These are phyloP conservation scores for Diplodus sargus DNA, from an alignment of 2,797 vertebrate species.

Conservation along the genomic window DNA sequence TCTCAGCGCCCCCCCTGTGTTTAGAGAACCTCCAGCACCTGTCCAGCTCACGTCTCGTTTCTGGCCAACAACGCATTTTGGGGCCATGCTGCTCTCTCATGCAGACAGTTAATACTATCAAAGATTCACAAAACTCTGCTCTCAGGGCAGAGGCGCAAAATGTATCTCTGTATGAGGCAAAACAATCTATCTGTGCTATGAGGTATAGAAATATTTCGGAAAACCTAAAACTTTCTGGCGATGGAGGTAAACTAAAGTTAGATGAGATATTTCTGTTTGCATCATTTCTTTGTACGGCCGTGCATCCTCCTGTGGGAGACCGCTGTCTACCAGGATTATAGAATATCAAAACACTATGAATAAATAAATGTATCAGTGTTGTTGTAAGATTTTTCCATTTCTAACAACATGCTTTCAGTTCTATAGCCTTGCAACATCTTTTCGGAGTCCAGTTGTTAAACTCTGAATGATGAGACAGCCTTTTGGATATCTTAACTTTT, in stretches of 20 bases:
- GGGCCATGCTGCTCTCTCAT: constrained; percentile 15
- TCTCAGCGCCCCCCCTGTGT: constrained; percentile 45
- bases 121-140: not conserved
- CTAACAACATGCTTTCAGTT: not conserved
- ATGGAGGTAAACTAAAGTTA: constrained; percentile 34
- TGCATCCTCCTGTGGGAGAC: constrained; percentile 9
- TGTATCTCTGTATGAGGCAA: constrained; percentile 8
- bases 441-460: not conserved
- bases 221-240: not conserved
- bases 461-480: not conserved
- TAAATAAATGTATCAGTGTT: not conserved
- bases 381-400: not conserved
- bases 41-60: constrained; percentile 53
- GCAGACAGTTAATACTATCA: constrained; percentile 33
- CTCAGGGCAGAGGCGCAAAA: constrained; percentile 27
- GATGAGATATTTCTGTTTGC: constrained; percentile 29
- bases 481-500: constrained; percentile 5
- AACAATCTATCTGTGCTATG: constrained; percentile 10
- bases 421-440: constrained; percentile 28
- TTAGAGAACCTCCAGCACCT: constrained; percentile 62
- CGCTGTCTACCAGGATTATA: constrained; percentile 1
- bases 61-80: constrained; percentile 31
- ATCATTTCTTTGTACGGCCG: constrained; percentile 16
- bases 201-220: too few relatives aligned
- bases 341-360: not conserved